Evolutionary conservation across 1,140 invertebrate genomes (phyloP).

Genomic region (Trissolcus basalis): DNA sequence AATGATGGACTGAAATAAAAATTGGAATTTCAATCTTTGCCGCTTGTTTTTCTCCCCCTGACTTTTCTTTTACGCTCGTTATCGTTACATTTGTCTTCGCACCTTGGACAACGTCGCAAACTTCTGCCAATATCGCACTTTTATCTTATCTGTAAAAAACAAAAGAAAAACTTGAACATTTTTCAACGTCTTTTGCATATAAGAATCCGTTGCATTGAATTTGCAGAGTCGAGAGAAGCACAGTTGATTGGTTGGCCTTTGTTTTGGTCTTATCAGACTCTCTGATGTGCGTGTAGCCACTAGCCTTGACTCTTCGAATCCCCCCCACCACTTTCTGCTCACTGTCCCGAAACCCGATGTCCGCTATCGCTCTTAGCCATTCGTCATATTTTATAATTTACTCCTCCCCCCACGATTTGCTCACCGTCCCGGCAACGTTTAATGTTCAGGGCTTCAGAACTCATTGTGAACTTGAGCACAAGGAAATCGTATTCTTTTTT

Average conservation of each 20-base stretch:
- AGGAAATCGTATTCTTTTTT: too few species aligned
- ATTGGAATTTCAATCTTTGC: too few species aligned
- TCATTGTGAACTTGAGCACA: neutral
- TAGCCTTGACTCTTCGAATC: constrained; percentile 71
- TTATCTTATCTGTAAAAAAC: constrained; percentile 9
- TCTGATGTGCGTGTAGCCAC: constrained; percentile 49
- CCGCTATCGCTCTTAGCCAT: constrained; percentile 36
- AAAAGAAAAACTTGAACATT: neutral
- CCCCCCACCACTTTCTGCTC: constrained; percentile 63
- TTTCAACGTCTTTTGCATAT: too few species aligned
- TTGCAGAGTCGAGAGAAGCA: constrained; percentile 40
- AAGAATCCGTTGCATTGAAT: neutral
- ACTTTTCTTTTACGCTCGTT: too few species aligned
- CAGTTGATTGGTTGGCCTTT: constrained; percentile 72
- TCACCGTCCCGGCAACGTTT: neutral
- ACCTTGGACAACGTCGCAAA: constrained; percentile 9
- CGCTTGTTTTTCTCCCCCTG: too few species aligned
- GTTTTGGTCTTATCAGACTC: constrained; percentile 74
- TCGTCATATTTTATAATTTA: constrained; percentile 31
- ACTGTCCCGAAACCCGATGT: constrained; percentile 65
- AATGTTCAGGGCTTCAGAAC: neutral
- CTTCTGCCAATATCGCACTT: neutral
- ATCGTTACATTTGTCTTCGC: constrained; percentile 11
- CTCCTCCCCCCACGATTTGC: constrained; percentile 10
- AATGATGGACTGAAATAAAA: too few species aligned